Evolutionary conservation across 2,888 invertebrate genomes (phyloP), one percentile per base, ranked within the genome.

Genomic region (Teleogryllus oceanicus): DNA sequence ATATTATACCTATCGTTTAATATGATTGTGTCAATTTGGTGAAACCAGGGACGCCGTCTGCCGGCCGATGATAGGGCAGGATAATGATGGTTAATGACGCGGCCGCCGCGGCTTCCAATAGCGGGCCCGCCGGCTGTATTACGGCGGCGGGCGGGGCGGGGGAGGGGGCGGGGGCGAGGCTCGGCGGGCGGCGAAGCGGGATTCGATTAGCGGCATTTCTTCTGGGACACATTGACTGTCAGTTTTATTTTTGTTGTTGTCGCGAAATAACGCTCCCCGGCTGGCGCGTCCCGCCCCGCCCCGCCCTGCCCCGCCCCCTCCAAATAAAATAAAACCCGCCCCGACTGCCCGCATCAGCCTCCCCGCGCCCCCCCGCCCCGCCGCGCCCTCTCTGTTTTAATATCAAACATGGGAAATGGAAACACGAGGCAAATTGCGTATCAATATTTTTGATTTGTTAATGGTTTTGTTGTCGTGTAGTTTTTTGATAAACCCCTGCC

Each of bases 11-110:
- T 18, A 49, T 79, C 75, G 62, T 77, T 62, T 78, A 81, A 81
- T 81, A 75, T 81, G 81, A 79, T 80, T 80, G 75, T 76, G 79
- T 78, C 80, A 81, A 80, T 80, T 80, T 77, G 78, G 49, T 37
- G 75, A 79, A 75, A 75, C 49, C 78, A 80, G 78, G 50, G 77
- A 50, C 78, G 80, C 50, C 62, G 81, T n/a, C 78, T 81, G 80
- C 80, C 78, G 51, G 49, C 78, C 74, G 80, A 77, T 80, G 81
- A 81, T 81, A 81, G 77, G 80, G 80, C 49, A 20, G 80, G 79
- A 79, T 81, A 81, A 81, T 81, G 80, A 78, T 78, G 78, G 80
- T 81, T 80, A 81, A 81, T 80, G 81, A 79, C 79, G 79, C 78
- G 75, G 75, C 76, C 77, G 77, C 62, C 37, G 49, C 49, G 16